Evolutionary conservation across 2,888 invertebrate genomes (phyloP).

Genomic region (Hipparchia semele): DNA sequence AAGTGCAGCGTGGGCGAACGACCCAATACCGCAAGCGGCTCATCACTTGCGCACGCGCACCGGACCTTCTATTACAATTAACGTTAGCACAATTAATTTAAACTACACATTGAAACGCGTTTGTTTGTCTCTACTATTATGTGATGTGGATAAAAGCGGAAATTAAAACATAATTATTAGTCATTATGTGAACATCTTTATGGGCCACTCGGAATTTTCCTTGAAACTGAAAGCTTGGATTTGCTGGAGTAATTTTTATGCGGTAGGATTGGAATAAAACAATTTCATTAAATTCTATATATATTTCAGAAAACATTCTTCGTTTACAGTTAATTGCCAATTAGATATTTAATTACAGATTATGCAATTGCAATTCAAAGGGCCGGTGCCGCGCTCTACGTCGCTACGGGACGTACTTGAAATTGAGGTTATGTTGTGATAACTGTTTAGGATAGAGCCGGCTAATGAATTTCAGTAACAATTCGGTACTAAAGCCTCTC

Average conservation of each 20-base stretch:
- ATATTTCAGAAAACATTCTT: slow-evolving; percentile 66
- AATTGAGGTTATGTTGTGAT: slow-evolving; percentile 82
- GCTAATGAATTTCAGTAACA: slow-evolving; percentile 51
- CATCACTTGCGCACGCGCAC: slow-evolving; percentile 67
- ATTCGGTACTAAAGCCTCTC: slow-evolving; percentile 59
- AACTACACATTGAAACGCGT: slow-evolving; percentile 30
- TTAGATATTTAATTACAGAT: slow-evolving; percentile 53
- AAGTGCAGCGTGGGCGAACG: slow-evolving; percentile 80
- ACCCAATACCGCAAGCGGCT: slow-evolving; percentile 74
- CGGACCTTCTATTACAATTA: slow-evolving; percentile 68
- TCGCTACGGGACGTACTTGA: slow-evolving; percentile 50
- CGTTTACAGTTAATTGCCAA: slow-evolving; percentile 62
- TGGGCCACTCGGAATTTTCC: background rate
- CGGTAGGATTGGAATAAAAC: slow-evolving; percentile 70
- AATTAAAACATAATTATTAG: background rate
- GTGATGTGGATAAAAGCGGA: background rate
- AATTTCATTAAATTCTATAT: slow-evolving; percentile 60
- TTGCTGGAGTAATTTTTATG: background rate
- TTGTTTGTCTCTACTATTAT: background rate
- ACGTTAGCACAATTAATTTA: slow-evolving; percentile 43
- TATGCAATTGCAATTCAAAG: slow-evolving; percentile 56
- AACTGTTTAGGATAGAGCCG: slow-evolving; percentile 73
- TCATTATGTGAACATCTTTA: background rate
- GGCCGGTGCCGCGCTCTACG: slow-evolving; percentile 69
- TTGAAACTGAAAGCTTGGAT: background rate